Base-by-base conservation (phyloP, 2,888 invertebrate genomes). In the Melanostoma scalare region DNA sequence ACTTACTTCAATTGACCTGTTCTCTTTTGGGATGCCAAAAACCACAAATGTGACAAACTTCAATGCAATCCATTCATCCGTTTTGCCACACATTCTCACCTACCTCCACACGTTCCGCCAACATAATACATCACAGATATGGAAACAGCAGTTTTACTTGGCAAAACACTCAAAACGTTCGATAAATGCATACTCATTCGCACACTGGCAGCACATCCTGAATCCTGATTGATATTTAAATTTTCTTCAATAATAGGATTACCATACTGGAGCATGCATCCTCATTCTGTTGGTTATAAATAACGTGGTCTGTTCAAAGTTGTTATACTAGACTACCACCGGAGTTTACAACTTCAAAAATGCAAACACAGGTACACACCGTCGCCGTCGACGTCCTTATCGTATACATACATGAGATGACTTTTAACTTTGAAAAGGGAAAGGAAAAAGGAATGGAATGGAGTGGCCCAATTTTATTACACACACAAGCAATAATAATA, bases 201-300 rank as follows among this genome's bases (percentile, higher is more conserved):
- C 52, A 52, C 9, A 20, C 61, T 35, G 8, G 10, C 20, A 31
- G n/a, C 35, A 33, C 33, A 46, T 69, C 63, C 76, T 63, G 56
- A 40, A 71, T 77, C 56, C 76, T 71, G 71, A 77, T 77, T 77
- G 76, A 71, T 77, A 77, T 77, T 77, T 56, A 77, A 77, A 77
- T 77, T 77, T 71, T 20, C 63, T 48, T 20, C 69, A 77, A 77
- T 77, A 77, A 77, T 63, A 77, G 69, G 76, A 77, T 77, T 71
- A 77, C 20, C 69, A 71, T 50, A 50, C 42, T 71, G 9, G 20
- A 53, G 2, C 42, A 44, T 50, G 40, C 60, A 60, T 58, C 58
- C 69, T 58, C 42, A 71, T 71, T 50, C 42, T 35, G 48, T 60
- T 30, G 48, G 50, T 10, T 42, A 55, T 73, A 63, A 73, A 55